Percentiles rank a stretch among this genome's conserved stretches.
Evolutionary conservation across 2,113 vertebrate species (phyloP).

Genomic region (Limnothrissa miodon): DNA sequence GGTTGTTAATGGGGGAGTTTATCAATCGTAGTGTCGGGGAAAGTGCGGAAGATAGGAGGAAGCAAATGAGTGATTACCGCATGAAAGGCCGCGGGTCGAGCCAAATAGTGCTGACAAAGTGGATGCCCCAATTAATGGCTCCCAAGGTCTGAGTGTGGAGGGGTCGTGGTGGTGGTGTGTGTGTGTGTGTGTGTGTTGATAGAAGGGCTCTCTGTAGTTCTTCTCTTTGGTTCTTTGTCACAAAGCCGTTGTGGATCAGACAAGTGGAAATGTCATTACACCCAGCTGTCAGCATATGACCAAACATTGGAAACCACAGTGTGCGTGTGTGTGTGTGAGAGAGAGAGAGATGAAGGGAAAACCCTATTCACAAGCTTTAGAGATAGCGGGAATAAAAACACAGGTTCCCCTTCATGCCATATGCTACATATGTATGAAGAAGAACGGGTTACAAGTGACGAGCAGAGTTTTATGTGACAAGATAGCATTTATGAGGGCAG

Average conservation of each 20-base stretch:
- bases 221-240: conserved; percentile 6
- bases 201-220: neutral
- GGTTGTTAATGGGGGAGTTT: neutral
- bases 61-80: conserved; percentile 27
- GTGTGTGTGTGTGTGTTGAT: neutral
- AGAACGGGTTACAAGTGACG: neutral
- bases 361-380: neutral
- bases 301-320: neutral
- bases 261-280: conserved; percentile 30
- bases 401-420: neutral
- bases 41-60: neutral
- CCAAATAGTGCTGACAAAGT: conserved; percentile 27
- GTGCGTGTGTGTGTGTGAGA: neutral
- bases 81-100: neutral
- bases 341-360: neutral
- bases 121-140: conserved; percentile 23
- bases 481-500: neutral
- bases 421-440: neutral
- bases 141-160: neutral
- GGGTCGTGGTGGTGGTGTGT: neutral
- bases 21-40: conserved; percentile 14
- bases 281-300: neutral
- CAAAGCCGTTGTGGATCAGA: conserved; percentile 11
- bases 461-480: neutral
- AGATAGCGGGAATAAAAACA: neutral